Base-by-base conservation (phyloP, 1,140 invertebrate species). In the Diorhabda sublineata region DNA sequence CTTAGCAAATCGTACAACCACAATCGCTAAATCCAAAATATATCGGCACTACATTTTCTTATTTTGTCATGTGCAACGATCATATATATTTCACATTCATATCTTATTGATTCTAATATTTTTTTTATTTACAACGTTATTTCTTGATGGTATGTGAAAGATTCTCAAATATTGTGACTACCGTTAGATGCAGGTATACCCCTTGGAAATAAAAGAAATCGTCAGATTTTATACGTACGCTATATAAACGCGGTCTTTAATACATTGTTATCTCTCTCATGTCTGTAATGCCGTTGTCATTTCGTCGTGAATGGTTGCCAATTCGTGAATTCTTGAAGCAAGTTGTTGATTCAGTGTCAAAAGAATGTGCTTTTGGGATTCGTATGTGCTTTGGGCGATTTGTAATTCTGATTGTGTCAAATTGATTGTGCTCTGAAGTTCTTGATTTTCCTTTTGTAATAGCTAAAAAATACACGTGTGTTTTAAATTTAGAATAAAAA, bases 401-500 rank as follows among this genome's bases (percentile, higher is more conserved):
- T 95, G 92, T 74, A 95, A 83, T 79, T 95, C 92, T 68, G 91
- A 91, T 80, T 95, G 92, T 5, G 92, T 88, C 61, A 92, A 84
- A 72, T 87, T 89, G 42, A 91, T 82, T 72, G 90, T 91, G 62
- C 87, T 85, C 74, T 88, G 85, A 45, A 94, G 83, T 73, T 89
- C 88, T 68, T 88, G 86, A 78, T 92, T 92, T 77, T 93, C 91
- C 75, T 91, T 88, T 76, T 90, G 86, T 59, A 91, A 75, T 63
- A 78, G 81, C 89, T 91, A 75, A 64, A 80, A 72, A 47, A 26
- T 26, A 26, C 26, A 26, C 1, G 26, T 2, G 0, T 26, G 26
- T 26, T 26, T 0, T 26, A 26, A 26, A 26, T 26, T 26, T 26
- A 26, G 26, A 26, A 26, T 26, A 26, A 26, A 26, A 26, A 26